Evolutionary conservation across 1,140 invertebrate species (phyloP).

Genomic region (Penaeus japonicus): DNA sequence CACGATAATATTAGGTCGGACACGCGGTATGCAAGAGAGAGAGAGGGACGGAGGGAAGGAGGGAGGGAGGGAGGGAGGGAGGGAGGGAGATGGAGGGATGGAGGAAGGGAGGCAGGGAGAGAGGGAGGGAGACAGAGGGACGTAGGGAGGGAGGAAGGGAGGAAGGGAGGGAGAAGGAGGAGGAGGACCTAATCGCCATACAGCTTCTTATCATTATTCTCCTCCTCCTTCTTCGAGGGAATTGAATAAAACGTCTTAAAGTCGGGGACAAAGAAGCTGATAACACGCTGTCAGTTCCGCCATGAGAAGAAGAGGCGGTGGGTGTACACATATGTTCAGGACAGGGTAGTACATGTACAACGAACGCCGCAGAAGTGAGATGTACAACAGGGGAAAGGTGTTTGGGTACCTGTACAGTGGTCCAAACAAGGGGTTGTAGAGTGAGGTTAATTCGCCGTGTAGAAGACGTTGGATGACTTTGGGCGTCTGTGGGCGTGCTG

Average conservation of each 20-base stretch:
- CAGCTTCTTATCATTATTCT: no score
- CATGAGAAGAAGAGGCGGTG: background rate
- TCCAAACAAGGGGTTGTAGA: no score
- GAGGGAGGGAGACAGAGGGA: no score
- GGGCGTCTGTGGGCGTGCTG: no score
- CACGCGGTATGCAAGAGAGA: background rate
- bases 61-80: background rate
- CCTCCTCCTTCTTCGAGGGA: background rate
- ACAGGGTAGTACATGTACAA: no score
- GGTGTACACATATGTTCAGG: no score
- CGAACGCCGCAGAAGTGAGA: no score
- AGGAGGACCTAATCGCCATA: background rate
- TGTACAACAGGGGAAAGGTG: no score
- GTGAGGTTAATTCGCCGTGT: no score
- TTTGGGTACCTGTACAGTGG: no score
- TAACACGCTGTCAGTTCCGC: background rate
- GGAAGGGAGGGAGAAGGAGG: background rate
- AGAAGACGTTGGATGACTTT: no score
- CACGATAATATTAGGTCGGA: constrained; percentile 28
- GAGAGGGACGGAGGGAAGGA: background rate
- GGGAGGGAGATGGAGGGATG: background rate
- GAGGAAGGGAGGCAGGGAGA: background rate
- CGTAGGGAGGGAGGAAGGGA: background rate
- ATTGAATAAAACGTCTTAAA: constrained; percentile 24
- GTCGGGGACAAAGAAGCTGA: constrained; percentile 6